Evolutionary conservation across 2,888 invertebrate genomes (phyloP), one percentile per base, ranked within the genome.

Genomic region (Automeris io): DNA sequence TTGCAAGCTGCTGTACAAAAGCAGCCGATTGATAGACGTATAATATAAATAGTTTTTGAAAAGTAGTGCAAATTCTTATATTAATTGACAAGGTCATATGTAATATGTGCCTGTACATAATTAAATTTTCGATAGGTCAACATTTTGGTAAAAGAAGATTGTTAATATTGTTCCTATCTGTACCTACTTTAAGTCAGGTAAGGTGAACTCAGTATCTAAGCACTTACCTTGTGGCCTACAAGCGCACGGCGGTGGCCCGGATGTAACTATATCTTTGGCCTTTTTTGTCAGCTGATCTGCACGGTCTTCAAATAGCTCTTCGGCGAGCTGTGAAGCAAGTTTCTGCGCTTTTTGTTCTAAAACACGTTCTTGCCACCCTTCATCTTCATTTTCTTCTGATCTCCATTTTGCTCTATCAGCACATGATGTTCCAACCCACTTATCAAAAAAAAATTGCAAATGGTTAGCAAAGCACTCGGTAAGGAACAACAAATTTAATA

Each of bases 371-470:
- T 76, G 66, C 68, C 72, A 71, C 0, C 61, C 66, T 18, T 61
- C 59, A 5, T 42, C 45, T 5, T 65, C 53, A 2, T 43, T 43
- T 2, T 61, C 58, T 0, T 61, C 61, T 2, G 63, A 50, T 24
- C 37, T 56, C 37, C 54, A 35, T 35, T 57, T 57, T 2, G 45
- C 42, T 18, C 37, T 40, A 42, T 82, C 79, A 7, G 70, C 79
- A 42, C 85, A 83, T 1, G 71, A 58, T 33, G 50, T 47, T 9
- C 80, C 80, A 21, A 81, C 63, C 85, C 85, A 85, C 85, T 85
- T 39, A 3, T 46, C 21, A 32, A 40, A 38, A 12, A 21, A 5
- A 2, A 9, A 16, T 16, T 16, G n/a, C 16, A 4, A 1, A 8
- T 29, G n/a, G 7, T 29, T 29, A 4, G n/a, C n/a, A 7, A 16